Percentiles rank a stretch among this genome's conserved stretches.
Conservation (phyloP, 53 echinoderm and acorn worm species). For the Crossaster papposus region DNA sequence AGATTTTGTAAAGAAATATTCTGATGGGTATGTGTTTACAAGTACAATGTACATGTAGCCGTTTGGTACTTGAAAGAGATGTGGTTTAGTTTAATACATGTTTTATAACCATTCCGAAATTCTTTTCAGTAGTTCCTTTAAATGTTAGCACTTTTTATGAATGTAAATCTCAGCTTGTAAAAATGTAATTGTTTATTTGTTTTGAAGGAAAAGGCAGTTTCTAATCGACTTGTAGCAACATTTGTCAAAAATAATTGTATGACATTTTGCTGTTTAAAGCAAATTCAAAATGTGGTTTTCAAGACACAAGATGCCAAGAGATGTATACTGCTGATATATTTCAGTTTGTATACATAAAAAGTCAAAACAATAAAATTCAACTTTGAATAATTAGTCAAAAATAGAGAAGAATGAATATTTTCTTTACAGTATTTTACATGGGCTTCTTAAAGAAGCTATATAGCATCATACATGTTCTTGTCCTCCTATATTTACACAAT, state of each 20-base stretch:
- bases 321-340: constrained; percentile 37
- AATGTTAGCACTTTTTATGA: too few relatives aligned
- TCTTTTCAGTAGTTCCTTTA: too few relatives aligned
- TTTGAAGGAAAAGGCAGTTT: too few relatives aligned
- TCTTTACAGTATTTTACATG: constrained; percentile 27
- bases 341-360: constrained; percentile 55
- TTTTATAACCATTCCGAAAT: too few relatives aligned
- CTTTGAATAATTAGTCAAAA: constrained; percentile 52
- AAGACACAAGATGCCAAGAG: not conserved
- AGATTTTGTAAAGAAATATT: not conserved
- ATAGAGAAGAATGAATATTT: constrained; percentile 49
- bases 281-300: not conserved
- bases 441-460: constrained; percentile 38
- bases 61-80: too few relatives aligned
- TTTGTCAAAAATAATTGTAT: not conserved
- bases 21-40: not conserved
- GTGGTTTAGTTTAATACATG: too few relatives aligned
- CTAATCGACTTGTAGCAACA: too few relatives aligned
- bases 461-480: constrained; percentile 57
- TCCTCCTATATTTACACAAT: constrained; percentile 49
- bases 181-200: too few relatives aligned
- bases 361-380: constrained; percentile 40
- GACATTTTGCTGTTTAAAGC: not conserved
- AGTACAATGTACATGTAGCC: too few relatives aligned
- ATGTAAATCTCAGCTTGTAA: too few relatives aligned